Evolutionary conservation across 2,113 vertebrate species (phyloP), one percentile per base, ranked within the genome.

Genomic region (Solea senegalensis): DNA sequence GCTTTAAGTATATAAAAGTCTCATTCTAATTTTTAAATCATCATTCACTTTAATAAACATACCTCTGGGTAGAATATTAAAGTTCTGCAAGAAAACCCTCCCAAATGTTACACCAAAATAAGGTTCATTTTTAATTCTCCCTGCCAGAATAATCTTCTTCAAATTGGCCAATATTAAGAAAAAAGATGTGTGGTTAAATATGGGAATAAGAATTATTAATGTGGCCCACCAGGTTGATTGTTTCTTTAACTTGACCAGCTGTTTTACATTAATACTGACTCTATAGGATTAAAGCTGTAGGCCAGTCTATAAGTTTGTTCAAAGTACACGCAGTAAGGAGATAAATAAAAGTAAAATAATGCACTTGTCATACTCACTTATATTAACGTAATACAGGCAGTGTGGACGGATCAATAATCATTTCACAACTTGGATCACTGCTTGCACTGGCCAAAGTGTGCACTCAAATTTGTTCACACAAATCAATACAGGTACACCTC

Each of bases 401-500:
- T 44, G 45, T 5, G 15, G 5, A 12, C 12, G 0, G 62, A 76
- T 82, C 83, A 53, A 80, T 65, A 70, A 60, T 74, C 44, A 64
- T 76, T 62, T 66, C 27, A 75, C 50, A 74, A 39, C 54, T 44
- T 65, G 59, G 76, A 60, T 50, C 44, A 40, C 27, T 3, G 26
- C 69, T 74, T 40, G 60, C 59, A 52, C 26, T 40, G 63, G 58
- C 9, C 64, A 26, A 50, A 7, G 59, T 10, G 4, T 48, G 45
- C 39, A 14, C 77, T 75, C n/a, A 64, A 70, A 67, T 73, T 21
- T 46, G 34, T 64, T 77, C 44, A 14, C 28, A 26, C 58, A 7
- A 45, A 74, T 86, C 88, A 76, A 82, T 84, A 53, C 28, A 4
- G 55, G 51, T 53, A 11, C 73, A 68, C 60, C 74, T 82, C 63